A percentile compares a stretch with the other conserved stretches of the same genome.
These are phyloP conservation scores for Lanius ludovicianus DNA, from an alignment of 2,113 vertebrate genomes.

Conservation along the genomic window DNA sequence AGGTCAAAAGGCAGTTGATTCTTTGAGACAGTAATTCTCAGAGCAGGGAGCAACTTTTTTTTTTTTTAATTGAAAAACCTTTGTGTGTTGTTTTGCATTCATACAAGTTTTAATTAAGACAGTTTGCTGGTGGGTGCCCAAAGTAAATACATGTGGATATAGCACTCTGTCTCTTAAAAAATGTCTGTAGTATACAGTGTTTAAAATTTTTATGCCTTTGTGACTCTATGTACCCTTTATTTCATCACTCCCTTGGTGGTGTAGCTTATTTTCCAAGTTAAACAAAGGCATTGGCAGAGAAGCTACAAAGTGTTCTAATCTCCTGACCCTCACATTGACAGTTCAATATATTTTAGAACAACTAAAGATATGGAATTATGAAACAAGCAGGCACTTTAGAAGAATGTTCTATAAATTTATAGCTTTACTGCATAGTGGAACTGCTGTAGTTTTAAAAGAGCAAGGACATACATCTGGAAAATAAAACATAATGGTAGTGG, in stretches of 20 bases:
- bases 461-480: constrained; percentile 73
- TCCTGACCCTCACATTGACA: constrained; percentile 68
- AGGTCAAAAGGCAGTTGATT: neutral
- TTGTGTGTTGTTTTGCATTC: neutral
- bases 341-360: constrained; percentile 72
- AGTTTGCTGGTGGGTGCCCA: neutral
- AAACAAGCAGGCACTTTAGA: constrained; percentile 64
- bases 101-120: constrained; percentile 50
- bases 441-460: constrained; percentile 59
- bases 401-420: constrained; percentile 69
- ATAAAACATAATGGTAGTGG: constrained; percentile 63
- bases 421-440: constrained; percentile 18
- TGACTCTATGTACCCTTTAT: constrained; percentile 45
- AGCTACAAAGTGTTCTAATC: constrained; percentile 64
- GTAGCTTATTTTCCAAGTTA: constrained; percentile 67
- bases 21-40: neutral
- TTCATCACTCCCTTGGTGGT: constrained; percentile 62
- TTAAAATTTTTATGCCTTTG: constrained; percentile 61
- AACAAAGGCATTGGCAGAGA: constrained; percentile 66
- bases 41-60: neutral
- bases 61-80: neutral
- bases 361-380: constrained; percentile 75
- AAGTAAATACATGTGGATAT: constrained; percentile 9
- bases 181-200: neutral
- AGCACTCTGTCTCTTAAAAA: neutral